Conservation (phyloP, 2,888 invertebrate genomes). For the Drosophila limbata region DNA sequence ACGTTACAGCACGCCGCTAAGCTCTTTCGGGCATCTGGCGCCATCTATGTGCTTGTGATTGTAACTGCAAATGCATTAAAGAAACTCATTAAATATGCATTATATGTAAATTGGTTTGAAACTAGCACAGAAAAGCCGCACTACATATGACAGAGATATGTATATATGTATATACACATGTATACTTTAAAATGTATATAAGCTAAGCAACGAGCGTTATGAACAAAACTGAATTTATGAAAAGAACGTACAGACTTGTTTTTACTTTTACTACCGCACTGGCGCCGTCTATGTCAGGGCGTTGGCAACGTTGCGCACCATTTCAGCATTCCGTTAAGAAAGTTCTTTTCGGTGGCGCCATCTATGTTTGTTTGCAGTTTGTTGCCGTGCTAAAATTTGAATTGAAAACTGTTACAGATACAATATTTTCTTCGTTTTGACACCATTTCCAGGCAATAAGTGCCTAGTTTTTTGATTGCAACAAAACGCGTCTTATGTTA, state of each 20-base stretch:
- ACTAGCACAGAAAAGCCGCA: constrained; percentile 40
- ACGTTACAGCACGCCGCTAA: background rate
- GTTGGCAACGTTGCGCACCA: background rate
- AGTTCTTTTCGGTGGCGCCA: background rate
- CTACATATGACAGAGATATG: constrained; percentile 39
- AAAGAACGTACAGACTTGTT: constrained; percentile 39
- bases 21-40: background rate
- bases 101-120: too few relatives aligned
- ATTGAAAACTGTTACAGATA: constrained; percentile 3
- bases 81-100: too few relatives aligned
- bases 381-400: background rate
- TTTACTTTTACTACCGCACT: background rate
- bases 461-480: background rate
- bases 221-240: constrained; percentile 73
- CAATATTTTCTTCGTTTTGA: background rate
- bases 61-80: too few relatives aligned
- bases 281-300: background rate
- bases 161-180: too few relatives aligned
- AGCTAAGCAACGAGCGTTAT: too few relatives aligned
- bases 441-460: background rate
- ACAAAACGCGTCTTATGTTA: too few relatives aligned
- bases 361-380: constrained; percentile 36
- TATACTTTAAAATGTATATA: constrained; percentile 57
- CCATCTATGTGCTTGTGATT: too few relatives aligned
- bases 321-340: background rate